Evolutionary conservation across 2,113 vertebrate genomes (phyloP), one percentile per base, ranked within the genome.

Genomic region (Tragelaphus imberbis): DNA sequence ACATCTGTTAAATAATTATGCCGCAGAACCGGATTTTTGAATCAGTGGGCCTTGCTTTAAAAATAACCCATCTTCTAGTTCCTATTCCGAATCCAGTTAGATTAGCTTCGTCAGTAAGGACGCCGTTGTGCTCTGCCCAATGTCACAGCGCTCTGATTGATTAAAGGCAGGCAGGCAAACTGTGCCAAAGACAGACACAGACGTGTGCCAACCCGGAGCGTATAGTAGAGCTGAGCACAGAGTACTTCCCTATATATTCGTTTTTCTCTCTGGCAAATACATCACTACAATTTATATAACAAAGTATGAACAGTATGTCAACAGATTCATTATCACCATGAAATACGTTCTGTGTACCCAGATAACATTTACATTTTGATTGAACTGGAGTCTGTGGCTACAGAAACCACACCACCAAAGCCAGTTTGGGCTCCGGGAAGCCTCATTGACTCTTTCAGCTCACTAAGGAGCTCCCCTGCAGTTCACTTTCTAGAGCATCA

Each of bases 361-460:
- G 92, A 88, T 94, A 97, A 86, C 88, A 97, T 97, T 98, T 93
- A 97, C 93, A 87, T 95, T 96, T 98, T 96, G 90, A 98, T 91
- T 93, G 94, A 97, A 85, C 63, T 40, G 30, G 80, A 88, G 51
- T 91, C 81, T 96, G 88, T 85, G 80, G 81, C 82, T 71, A 75
- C 12, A 96, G 71, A 95, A 88, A 75, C n/a, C 87, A n/a, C 53
- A 87, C 81, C 77, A 30, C 84, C 75, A 27, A 30, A 81, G 27
- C 61, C 49, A 79, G 86, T 44, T 68, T 1, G 2, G 7, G 28
- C 61, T 91, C 89, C 47, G 16, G 6, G 55, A 82, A 93, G 93
- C 71, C 61, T 51, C 36, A 5, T 63, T 91, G 90, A 89, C 91
- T 44, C 97, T 68, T 93, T 36, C 9, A 21, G 79, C 51, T 88